A percentile compares a stretch with the other conserved stretches of the same genome.
Conservation (phyloP, 2,113 vertebrate species). For the Hipposideros armiger region DNA sequence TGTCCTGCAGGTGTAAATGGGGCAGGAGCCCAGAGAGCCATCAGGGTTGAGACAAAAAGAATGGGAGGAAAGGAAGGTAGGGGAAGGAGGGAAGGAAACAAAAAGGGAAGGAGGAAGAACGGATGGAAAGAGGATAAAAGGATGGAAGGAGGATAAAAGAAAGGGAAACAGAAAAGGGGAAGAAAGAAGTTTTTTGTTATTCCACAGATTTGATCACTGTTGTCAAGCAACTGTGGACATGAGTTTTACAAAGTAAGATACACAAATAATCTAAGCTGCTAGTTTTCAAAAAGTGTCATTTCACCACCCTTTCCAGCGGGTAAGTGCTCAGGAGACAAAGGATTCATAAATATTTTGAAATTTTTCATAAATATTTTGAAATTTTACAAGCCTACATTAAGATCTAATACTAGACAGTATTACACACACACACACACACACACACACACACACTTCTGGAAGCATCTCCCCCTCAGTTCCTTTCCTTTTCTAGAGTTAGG, state of each 20-base stretch:
- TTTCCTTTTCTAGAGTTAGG: background rate
- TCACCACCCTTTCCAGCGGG: background rate
- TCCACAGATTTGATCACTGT: background rate
- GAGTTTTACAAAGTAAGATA: background rate
- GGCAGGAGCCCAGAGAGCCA: background rate
- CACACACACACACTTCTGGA: background rate
- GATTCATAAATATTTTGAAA: background rate
- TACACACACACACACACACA: background rate
- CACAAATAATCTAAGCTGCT: background rate
- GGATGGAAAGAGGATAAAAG: background rate
- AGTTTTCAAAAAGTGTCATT: background rate
- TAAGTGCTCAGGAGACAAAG: background rate
- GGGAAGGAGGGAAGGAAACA: too few species aligned
- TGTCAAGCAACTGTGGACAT: background rate
- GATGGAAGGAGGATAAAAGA: background rate
- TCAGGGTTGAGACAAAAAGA: background rate
- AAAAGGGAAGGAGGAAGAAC: background rate
- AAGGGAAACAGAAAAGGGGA: background rate
- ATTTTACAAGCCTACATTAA: background rate
- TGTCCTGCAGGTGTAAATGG: background rate
- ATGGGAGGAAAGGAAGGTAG: background rate
- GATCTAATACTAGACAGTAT: background rate
- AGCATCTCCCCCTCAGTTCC: background rate
- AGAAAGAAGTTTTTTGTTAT: background rate
- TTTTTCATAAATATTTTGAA: background rate